Percentiles rank a stretch among this genome's conserved stretches.
Conservation (phyloP, 2,797 vertebrate species). For the Pempheris klunzingeri region DNA sequence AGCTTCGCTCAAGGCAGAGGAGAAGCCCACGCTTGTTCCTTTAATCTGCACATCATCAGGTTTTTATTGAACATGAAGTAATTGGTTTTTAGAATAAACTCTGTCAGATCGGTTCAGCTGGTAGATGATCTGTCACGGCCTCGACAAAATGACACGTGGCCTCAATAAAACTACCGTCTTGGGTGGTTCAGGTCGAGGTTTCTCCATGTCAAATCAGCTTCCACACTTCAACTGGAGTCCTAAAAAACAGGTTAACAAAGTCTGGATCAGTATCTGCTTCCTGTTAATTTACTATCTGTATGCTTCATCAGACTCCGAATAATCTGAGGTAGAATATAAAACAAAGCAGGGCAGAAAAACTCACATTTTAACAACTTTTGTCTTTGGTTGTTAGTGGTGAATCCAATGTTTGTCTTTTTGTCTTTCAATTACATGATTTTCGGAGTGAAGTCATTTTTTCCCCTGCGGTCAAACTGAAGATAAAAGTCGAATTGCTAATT, state of each 20-base stretch:
- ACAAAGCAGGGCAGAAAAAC: not conserved
- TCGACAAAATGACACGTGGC: slow-evolving; percentile 9
- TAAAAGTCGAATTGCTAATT: not conserved
- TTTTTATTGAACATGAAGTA: slow-evolving; percentile 51
- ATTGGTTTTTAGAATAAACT: slow-evolving; percentile 50
- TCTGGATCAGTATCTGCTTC: slow-evolving; percentile 4
- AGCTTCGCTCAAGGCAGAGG: slow-evolving; percentile 13
- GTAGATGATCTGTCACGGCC: slow-evolving; percentile 15
- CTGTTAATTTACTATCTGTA: not conserved
- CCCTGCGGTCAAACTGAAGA: not conserved
- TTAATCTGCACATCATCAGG: slow-evolving; percentile 50
- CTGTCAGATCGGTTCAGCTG: slow-evolving; percentile 36
- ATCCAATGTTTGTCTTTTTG: not conserved
- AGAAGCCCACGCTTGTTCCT: slow-evolving; percentile 41
- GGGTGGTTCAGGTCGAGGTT: not conserved
- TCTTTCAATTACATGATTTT: not conserved
- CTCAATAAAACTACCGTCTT: not conserved
- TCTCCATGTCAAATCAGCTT: not conserved
- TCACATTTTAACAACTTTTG: not conserved
- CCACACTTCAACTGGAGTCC: not conserved
- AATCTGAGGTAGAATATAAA: not conserved
- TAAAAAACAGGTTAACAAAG: no score
- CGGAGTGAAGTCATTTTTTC: not conserved
- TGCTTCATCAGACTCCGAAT: not conserved
- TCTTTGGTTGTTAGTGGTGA: not conserved